These are phyloP conservation scores for Hestina assimilis DNA, from an alignment of 1,140 invertebrate genomes.

Conservation along the genomic window DNA sequence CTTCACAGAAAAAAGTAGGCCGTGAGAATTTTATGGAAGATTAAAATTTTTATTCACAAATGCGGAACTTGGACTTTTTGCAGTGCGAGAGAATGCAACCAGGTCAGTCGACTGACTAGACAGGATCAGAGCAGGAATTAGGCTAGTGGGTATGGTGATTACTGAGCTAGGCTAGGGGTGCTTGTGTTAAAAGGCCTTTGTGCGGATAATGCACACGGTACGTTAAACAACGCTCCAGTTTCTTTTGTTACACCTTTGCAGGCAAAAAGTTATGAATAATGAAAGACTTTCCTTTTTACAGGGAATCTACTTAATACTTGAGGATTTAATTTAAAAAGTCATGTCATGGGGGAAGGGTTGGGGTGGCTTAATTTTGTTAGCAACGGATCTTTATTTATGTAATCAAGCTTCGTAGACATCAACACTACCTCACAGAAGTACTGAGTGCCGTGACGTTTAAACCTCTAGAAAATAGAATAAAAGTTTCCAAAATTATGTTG, in stretches of 20 bases:
- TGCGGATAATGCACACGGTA: conserved; percentile 25
- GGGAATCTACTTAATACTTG: too few species aligned
- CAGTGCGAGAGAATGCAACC: conserved; percentile 14
- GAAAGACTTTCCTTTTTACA: not conserved
- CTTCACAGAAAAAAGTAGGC: too few species aligned
- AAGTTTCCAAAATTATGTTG: too few species aligned
- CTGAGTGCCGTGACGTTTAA: too few species aligned
- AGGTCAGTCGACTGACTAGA: conserved; percentile 25
- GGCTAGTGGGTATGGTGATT: conserved; percentile 20
- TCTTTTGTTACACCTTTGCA: conserved; percentile 14
- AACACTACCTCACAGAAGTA: too few species aligned
- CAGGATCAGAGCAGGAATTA: conserved; percentile 24
- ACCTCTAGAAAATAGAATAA: too few species aligned
- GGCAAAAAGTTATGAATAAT: conserved; percentile 8
- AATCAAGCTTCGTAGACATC: too few species aligned
- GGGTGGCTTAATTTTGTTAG: too few species aligned
- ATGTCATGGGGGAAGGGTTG: too few species aligned
- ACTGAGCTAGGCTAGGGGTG: conserved; percentile 18
- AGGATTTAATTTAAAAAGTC: too few species aligned
- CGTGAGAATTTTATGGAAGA: not conserved
- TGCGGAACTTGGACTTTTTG: not conserved
- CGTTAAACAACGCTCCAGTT: conserved; percentile 21
- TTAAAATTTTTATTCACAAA: not conserved
- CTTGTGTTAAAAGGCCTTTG: conserved; percentile 27
- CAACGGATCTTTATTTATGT: too few species aligned